Evolutionary conservation across 2,797 vertebrate species (phyloP), one percentile per base, ranked within the genome.

Genomic region (Lepidocolaptes lacrymiger): DNA sequence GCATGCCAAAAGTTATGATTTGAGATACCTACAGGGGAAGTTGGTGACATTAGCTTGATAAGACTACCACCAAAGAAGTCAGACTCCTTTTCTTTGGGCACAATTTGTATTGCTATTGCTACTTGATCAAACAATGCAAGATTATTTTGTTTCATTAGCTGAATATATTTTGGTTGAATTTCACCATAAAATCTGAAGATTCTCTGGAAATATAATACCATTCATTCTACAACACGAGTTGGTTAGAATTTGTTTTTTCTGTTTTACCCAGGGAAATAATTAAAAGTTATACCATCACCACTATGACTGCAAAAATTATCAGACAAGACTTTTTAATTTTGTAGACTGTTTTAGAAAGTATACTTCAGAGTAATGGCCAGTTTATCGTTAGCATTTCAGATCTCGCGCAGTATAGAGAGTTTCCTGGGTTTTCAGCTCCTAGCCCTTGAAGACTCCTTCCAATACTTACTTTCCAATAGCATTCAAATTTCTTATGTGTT

Each of bases 191-290:
- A 66, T 75, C 46, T 64, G 62, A 9, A 82, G 6, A 9, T 68
- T 89, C 30, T 93, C 32, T 86, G 36, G 41, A 84, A 85, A 72
- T 67, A 32, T 2, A 4, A 28, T 68, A 24, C 6, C 32, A 14
- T 66, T 81, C 30, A 69, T 80, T 0, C 0, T 5, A 30, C 18
- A 64, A 8, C 18, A 27, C 48, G 6, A 20, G 3, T 34, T 64
- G 24, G 12, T 68, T 91, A 71, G 34, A 62, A 80, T 21, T 6
- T 56, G 11, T 3, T 71, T 85, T 86, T 63, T 23, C 9, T 44
- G 10, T 52, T 66, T 71, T 36, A 18, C 3, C 5, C 17, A 48
- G 28, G 3, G 22, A 89, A 63, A 44, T 52, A 6, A 41, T 67
- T 59, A 61, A 86, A 85, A 91, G 52, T 67, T 73, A 63, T 63